Evolutionary conservation across 2,113 vertebrate genomes (phyloP).

Genomic region (Orthochromis malagaraziensis): DNA sequence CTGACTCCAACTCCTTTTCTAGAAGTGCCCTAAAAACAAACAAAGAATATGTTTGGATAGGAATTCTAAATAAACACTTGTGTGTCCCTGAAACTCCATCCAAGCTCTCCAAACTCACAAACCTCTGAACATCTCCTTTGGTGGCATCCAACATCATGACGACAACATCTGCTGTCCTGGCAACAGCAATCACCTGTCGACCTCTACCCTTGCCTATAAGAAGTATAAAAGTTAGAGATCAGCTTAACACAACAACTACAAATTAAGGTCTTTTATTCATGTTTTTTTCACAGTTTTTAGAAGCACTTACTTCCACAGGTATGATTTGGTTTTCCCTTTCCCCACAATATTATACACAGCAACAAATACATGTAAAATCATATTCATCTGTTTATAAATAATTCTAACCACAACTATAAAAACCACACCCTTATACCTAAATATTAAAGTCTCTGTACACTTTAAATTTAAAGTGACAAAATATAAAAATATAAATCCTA

Average conservation of each 20-base stretch:
- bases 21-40: slow-evolving; percentile 76
- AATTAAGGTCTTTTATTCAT: background rate
- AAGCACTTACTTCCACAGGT: background rate
- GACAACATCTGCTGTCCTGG: slow-evolving; percentile 92
- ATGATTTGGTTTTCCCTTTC: background rate
- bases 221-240: background rate
- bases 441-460: background rate
- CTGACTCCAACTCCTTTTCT: slow-evolving; percentile 95
- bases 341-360: background rate
- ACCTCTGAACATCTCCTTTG: slow-evolving; percentile 96
- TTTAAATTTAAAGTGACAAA: background rate
- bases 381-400: background rate
- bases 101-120: background rate
- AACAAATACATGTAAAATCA: background rate
- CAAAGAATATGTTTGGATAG: background rate
- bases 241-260: background rate
- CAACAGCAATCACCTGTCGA: slow-evolving; percentile 95
- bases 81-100: background rate
- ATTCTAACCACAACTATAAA: background rate
- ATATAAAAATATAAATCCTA: background rate
- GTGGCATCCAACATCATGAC: slow-evolving; percentile 99
- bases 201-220: slow-evolving; percentile 89
- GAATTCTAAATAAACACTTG: background rate
- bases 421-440: background rate
- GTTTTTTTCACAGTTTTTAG: background rate